Conservation (phyloP, 2,797 vertebrate genomes). For the Danionella dracula region DNA sequence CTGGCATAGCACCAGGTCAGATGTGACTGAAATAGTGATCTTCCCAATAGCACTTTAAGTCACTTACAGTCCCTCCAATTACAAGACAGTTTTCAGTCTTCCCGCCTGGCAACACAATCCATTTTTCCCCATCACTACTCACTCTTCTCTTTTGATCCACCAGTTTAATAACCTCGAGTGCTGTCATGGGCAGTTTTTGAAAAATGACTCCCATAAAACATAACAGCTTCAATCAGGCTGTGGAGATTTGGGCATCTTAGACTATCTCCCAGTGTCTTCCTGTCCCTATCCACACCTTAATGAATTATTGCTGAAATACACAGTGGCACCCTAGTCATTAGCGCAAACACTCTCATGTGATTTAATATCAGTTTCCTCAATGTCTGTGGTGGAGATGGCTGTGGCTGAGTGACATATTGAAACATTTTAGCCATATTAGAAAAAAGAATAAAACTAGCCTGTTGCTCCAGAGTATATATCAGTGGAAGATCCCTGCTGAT, state of each 20-base stretch:
- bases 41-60: not conserved
- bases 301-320: slow-evolving; percentile 94
- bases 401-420: slow-evolving; percentile 37
- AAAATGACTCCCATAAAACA: slow-evolving; percentile 97
- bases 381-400: slow-evolving; percentile 57
- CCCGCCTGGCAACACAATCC: slow-evolving; percentile 19
- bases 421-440: slow-evolving; percentile 44
- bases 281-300: slow-evolving; percentile 82
- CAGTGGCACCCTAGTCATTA: slow-evolving; percentile 94
- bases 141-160: slow-evolving; percentile 73
- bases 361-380: slow-evolving; percentile 72
- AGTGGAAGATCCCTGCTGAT: slow-evolving; percentile 31
- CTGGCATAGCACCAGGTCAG: too few species aligned
- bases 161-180: slow-evolving; percentile 98
- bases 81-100: not conserved
- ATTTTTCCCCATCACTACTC: slow-evolving; percentile 15
- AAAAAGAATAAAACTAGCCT: slow-evolving; percentile 31
- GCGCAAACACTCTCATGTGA: slow-evolving; percentile 78
- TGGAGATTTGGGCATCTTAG: slow-evolving; percentile 71
- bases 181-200: slow-evolving; percentile 95
- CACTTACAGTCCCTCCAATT: not conserved
- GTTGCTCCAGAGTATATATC: slow-evolving; percentile 31
- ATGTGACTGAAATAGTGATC: too few species aligned
- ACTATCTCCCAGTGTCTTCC: slow-evolving; percentile 52
- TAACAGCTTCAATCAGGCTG: slow-evolving; percentile 97